Evolutionary conservation across 2,113 vertebrate genomes (phyloP).

Genomic region (Platichthys flesus): DNA sequence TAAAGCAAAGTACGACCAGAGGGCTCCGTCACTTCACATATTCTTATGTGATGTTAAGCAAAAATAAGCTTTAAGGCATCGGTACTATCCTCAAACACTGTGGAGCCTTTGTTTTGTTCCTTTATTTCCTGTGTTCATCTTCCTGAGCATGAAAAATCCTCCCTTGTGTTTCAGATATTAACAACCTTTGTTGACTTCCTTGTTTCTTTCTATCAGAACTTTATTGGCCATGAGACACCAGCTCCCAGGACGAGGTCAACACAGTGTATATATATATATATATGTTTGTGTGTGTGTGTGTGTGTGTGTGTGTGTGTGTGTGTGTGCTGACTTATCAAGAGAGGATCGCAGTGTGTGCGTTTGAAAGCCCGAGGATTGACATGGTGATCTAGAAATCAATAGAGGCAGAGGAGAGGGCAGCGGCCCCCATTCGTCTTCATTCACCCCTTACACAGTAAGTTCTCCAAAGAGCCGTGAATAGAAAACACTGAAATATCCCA

Average conservation of each 20-base stretch:
- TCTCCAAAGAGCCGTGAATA: constrained; percentile 27
- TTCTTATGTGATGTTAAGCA: no score
- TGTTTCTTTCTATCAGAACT: constrained; percentile 16
- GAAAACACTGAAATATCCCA: constrained; percentile 33
- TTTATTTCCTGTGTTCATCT: neutral
- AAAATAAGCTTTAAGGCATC: no score
- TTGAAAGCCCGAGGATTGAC: constrained; percentile 51
- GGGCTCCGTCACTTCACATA: no score
- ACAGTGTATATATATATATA: neutral
- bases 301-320: constrained; percentile 15
- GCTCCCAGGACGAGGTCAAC: constrained; percentile 1
- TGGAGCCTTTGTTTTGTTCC: neutral
- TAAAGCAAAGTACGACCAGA: no score
- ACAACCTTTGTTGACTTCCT: constrained; percentile 13
- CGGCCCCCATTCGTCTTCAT: constrained; percentile 43
- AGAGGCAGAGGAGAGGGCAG: constrained; percentile 32
- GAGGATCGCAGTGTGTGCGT: constrained; percentile 8
- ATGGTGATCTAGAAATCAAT: constrained; percentile 58
- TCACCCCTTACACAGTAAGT: constrained; percentile 29
- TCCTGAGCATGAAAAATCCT: neutral
- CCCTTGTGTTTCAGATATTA: neutral
- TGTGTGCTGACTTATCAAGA: constrained; percentile 20
- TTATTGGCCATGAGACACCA: constrained; percentile 17
- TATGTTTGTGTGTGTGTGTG: neutral
- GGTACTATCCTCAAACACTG: no score